phyloP scores from a whole-genome alignment of 2,113 vertebrate genomes.

The Platysteira castanea region DNA sequence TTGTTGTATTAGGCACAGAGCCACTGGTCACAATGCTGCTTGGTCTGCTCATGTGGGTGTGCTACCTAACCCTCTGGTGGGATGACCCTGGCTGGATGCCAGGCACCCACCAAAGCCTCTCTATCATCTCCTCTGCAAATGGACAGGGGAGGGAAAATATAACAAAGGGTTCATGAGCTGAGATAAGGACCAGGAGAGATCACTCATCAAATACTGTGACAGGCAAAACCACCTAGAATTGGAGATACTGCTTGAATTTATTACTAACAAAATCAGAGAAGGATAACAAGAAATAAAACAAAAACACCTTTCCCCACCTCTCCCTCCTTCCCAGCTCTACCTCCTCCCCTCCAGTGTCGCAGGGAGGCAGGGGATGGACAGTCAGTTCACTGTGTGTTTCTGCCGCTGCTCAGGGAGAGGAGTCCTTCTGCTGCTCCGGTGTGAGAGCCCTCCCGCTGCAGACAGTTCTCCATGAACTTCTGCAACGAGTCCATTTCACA shows the following conservation, averaged over 20 bases:
- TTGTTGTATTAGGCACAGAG: background rate
- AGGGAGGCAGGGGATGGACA: background rate
- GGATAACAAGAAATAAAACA: background rate
- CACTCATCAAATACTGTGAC: background rate
- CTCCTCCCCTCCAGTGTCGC: accelerated
- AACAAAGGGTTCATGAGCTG: background rate
- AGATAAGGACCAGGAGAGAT: background rate
- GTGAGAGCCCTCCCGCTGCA: background rate
- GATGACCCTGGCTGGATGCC: background rate
- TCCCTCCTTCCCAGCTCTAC: background rate
- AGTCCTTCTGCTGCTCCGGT: background rate
- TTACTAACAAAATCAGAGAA: background rate
- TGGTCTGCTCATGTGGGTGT: background rate
- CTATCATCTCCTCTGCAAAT: background rate
- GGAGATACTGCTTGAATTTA: background rate
- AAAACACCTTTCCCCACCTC: background rate
- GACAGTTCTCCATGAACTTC: background rate
- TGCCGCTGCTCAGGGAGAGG: background rate
- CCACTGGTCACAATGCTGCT: background rate
- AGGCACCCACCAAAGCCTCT: background rate
- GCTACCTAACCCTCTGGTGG: background rate
- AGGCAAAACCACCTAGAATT: background rate
- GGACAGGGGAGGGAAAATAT: background rate
- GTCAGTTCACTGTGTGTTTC: background rate
- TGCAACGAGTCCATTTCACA: background rate